A percentile compares a stretch with the other conserved stretches of the same genome.
Evolutionary conservation across 2,888 invertebrate species (phyloP).

Genomic region (Galerucella nymphaeae): DNA sequence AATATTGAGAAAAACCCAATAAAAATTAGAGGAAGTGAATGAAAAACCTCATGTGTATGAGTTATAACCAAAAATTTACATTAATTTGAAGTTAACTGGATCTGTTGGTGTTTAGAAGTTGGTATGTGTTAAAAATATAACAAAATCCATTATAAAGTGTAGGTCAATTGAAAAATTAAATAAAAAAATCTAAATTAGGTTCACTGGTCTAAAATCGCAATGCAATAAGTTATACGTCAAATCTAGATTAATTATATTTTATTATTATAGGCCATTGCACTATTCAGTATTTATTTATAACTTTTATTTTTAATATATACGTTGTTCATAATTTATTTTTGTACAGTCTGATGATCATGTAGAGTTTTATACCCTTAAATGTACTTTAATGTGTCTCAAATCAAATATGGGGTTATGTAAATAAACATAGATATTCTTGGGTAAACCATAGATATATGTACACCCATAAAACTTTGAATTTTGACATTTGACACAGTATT

Average conservation of each 20-base stretch:
- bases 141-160: neutral
- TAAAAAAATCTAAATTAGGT: neutral
- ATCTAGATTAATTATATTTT: neutral
- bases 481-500: no score
- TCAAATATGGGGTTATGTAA: no score
- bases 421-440: no score
- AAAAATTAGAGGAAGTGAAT: no score
- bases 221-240: neutral
- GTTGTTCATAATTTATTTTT: neutral
- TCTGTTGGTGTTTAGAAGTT: neutral
- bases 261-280: neutral
- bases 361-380: neutral
- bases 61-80: neutral
- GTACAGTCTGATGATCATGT: neutral
- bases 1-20: no score
- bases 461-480: no score
- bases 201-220: neutral
- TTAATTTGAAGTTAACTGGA: neutral
- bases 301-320: neutral
- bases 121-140: neutral
- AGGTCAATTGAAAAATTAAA: neutral
- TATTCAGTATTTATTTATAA: conserved; percentile 6
- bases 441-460: no score
- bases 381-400: neutral
- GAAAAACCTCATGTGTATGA: no score